Evolutionary conservation across 2,113 vertebrate species (phyloP), one percentile per base, ranked within the genome.

Genomic region (Lota lota): DNA sequence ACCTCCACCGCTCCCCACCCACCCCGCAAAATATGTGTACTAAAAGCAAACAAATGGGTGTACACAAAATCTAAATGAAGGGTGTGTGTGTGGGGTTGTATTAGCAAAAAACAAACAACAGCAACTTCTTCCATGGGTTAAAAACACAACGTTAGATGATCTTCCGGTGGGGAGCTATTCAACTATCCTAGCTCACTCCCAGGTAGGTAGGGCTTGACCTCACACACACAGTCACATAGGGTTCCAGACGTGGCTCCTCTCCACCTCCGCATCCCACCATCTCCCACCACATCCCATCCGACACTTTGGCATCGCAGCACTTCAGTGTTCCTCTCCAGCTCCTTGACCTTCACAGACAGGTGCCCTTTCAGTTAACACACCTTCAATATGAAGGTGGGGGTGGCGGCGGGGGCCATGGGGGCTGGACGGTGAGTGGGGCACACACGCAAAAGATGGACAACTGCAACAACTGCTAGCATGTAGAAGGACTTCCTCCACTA

Each of bases 321-420:
- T 47, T 10, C 75, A 68, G 22, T 76, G 63, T 57, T 66, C 59
- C 69, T 73, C 78, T 80, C 63, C 73, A 67, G 47, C 57, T 66
- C 70, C 75, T 72, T 77, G 64, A 70, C 74, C 62, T 71, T 86
- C 78, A 81, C 72, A 70, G 80, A 79, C 80, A 83, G 79, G 83
- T 90, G 87, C 80, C 83, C 79, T 89, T 86, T 93, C 90, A 88
- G 86, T 92, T 95, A 95, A 94, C 91, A 87, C 93, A 94, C 93
- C 97, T 98, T 98, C 97, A 98, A 98, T 98, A 98, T 98, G 97
- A 98, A 98, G 97, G 96, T 93, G 92, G 83, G 81, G 90, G 74
- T n/a, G 53, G 18, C 10, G 53, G 18, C 14, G 15, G 40, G 40
- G 7, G 40, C 5, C 8, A 14, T 47, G 40, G 40, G 40, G 40